phyloP scores from a whole-genome alignment of 2,888 invertebrate genomes.

The Aporophyla nigra region DNA sequence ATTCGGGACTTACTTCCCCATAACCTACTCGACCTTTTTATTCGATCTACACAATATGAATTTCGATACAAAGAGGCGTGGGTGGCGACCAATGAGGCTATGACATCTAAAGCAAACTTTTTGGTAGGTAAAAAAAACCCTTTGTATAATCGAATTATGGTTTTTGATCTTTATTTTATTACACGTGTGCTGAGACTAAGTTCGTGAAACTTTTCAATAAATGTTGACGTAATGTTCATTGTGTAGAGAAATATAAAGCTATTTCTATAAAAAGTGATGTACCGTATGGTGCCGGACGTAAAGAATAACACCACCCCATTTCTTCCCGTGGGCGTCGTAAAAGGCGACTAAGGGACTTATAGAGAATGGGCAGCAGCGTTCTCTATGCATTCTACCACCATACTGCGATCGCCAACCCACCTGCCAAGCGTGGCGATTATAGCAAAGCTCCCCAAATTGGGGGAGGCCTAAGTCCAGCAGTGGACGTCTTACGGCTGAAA shows the following conservation, averaged over 20 bases:
- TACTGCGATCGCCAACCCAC: too few species aligned
- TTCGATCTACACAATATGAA: conserved; percentile 49
- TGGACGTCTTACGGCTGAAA: too few species aligned
- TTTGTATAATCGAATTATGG: conserved; percentile 25
- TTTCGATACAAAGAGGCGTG: conserved; percentile 27
- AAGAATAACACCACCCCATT: too few species aligned
- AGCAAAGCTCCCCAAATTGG: too few species aligned
- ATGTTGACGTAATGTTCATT: background rate
- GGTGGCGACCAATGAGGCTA: conserved; percentile 8
- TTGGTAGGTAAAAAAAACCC: conserved; percentile 1
- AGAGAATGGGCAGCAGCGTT: too few species aligned
- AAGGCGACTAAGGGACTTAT: too few species aligned
- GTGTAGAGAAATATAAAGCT: background rate
- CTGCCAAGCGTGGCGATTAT: too few species aligned
- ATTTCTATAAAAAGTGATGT: background rate
- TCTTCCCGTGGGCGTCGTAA: too few species aligned
- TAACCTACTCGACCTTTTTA: conserved; percentile 53
- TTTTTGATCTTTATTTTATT: conserved; percentile 16
- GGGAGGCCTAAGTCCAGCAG: too few species aligned
- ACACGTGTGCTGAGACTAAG: conserved; percentile 1
- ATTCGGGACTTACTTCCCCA: conserved; percentile 46
- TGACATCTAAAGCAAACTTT: conserved; percentile 34
- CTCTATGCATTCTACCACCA: too few species aligned
- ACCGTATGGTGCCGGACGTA: too few species aligned
- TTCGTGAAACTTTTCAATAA: background rate